Percentiles rank a stretch among this genome's conserved stretches.
Conservation (phyloP, 2,888 invertebrate species). For the Drosophila falleni region DNA sequence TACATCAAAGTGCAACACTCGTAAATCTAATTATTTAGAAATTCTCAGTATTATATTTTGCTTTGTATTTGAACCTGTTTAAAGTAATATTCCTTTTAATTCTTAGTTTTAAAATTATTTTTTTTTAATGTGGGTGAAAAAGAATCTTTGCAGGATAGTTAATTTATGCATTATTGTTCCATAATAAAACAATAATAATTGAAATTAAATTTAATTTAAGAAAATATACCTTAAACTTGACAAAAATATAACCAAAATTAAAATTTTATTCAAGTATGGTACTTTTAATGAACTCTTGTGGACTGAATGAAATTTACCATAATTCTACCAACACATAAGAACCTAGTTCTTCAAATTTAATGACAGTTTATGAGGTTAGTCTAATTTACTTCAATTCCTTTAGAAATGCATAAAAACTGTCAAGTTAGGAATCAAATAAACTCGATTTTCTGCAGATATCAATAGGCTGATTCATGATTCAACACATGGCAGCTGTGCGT, state of each 20-base stretch:
- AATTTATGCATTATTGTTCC: too few relatives aligned
- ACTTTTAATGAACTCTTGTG: too few relatives aligned
- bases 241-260: too few relatives aligned
- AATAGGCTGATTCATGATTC: slow-evolving; percentile 47
- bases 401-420: not conserved
- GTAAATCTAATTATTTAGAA: not conserved
- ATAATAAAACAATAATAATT: not conserved
- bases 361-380: not conserved
- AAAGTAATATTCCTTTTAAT: too few relatives aligned
- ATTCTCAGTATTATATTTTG: not conserved
- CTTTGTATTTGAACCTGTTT: too few relatives aligned
- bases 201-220: not conserved
- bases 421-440: slow-evolving; percentile 1
- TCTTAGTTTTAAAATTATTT: too few relatives aligned
- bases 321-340: too few relatives aligned
- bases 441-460: slow-evolving; percentile 18
- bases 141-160: too few relatives aligned
- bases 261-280: too few relatives aligned
- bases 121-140: too few relatives aligned
- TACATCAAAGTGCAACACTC: not conserved
- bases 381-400: not conserved
- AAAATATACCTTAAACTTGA: too few relatives aligned
- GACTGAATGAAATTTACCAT: too few relatives aligned
- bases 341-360: not conserved
- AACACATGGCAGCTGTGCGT: slow-evolving; percentile 62